These are phyloP conservation scores for Phylloscopus trochiloides DNA, from an alignment of 2,113 vertebrate species.

Conservation along the genomic window DNA sequence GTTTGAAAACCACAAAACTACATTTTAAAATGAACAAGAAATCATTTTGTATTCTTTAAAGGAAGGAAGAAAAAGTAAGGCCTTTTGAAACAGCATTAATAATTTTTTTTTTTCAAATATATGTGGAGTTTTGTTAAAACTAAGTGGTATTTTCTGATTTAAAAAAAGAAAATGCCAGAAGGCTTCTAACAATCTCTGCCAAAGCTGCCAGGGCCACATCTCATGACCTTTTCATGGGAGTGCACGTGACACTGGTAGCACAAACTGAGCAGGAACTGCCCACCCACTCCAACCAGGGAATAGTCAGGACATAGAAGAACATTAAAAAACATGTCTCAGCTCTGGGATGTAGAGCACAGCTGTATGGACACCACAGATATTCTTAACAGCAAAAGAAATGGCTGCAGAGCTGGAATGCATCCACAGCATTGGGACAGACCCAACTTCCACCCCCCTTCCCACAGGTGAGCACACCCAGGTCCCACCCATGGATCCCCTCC, in stretches of 20 bases:
- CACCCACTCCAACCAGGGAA: background rate
- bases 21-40: background rate
- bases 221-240: background rate
- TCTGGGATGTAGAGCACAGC: background rate
- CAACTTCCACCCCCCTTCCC: background rate
- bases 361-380: background rate
- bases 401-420: background rate
- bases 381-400: background rate
- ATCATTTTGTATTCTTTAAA: background rate
- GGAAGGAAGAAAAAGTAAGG: background rate
- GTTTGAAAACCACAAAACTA: background rate
- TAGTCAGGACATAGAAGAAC: background rate
- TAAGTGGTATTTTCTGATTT: background rate
- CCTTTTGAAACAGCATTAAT: background rate
- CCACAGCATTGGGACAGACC: background rate
- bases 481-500: background rate
- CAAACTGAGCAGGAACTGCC: background rate
- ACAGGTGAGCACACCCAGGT: background rate
- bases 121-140: background rate
- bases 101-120: background rate
- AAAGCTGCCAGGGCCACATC: background rate
- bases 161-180: background rate
- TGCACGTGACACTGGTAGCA: background rate
- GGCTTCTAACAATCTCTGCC: background rate
- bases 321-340: background rate